phyloP scores from a whole-genome alignment of 2,113 vertebrate genomes.

The Pica pica region DNA sequence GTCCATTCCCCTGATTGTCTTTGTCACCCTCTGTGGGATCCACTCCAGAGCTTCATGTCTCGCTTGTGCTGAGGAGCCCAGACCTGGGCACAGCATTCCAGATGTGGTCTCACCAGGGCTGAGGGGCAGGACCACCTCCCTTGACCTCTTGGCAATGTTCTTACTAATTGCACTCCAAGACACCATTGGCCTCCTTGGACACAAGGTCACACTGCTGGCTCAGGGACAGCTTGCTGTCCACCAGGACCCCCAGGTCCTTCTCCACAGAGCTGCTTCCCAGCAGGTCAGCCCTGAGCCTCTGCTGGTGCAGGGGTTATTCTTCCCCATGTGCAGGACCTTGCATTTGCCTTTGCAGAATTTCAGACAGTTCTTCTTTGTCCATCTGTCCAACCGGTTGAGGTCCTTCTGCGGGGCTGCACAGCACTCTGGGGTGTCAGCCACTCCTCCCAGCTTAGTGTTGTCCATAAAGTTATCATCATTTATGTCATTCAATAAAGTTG shows the following conservation, averaged over 20 bases:
- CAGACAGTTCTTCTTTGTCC: not conserved
- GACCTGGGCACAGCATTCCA: not conserved
- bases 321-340: not conserved
- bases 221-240: not conserved
- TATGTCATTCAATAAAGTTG: not conserved
- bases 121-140: not conserved
- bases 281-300: fast-evolving
- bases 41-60: not conserved
- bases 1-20: too few relatives aligned
- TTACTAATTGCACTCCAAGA: not conserved
- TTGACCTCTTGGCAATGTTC: not conserved
- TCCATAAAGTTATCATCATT: not conserved
- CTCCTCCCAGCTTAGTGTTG: not conserved
- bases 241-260: not conserved
- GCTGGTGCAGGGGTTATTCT: not conserved
- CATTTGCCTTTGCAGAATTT: not conserved
- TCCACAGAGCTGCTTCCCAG: not conserved
- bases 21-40: too few relatives aligned
- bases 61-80: not conserved
- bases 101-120: not conserved
- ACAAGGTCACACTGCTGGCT: not conserved
- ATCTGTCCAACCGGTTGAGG: not conserved
- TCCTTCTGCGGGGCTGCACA: not conserved
- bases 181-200: not conserved
- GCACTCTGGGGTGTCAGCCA: not conserved